Evolutionary conservation across 92 coral and sea anemone genomes (phyloP).

Genomic region (Meandrina meandrites): DNA sequence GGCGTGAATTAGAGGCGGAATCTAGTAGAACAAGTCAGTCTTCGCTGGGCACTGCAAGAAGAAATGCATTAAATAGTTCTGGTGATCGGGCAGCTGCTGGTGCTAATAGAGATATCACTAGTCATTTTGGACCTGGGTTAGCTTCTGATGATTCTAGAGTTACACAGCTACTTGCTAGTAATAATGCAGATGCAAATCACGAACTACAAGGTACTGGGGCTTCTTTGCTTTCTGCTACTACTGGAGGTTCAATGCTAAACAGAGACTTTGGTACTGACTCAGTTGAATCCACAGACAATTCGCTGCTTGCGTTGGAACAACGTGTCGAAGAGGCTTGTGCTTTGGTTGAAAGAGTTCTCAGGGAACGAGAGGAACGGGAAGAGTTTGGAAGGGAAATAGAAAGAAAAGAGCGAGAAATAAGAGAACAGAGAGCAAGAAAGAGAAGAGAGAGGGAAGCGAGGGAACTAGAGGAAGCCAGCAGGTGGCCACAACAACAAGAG

Average conservation of each 20-base stretch:
- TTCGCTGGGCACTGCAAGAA: background rate
- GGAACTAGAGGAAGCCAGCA: slow-evolving; percentile 1
- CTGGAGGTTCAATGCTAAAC: background rate
- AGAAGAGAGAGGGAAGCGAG: slow-evolving; percentile 17
- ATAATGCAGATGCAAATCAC: background rate
- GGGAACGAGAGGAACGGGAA: slow-evolving; percentile 32
- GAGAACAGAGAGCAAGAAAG: slow-evolving; percentile 6
- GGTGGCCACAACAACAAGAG: slow-evolving; percentile 20
- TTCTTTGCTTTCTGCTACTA: background rate
- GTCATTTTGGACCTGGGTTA: background rate
- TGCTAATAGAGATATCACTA: background rate
- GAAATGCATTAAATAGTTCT: background rate
- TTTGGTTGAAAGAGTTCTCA: slow-evolving; percentile 21
- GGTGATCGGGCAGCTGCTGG: background rate
- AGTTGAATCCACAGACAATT: slow-evolving; percentile 2
- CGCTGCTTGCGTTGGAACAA: slow-evolving; percentile 12
- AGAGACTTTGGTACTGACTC: slow-evolving; percentile 13
- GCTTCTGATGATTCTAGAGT: background rate
- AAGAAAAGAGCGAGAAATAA: background rate
- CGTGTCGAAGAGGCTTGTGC: slow-evolving; percentile 54
- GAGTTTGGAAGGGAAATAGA: slow-evolving; percentile 24
- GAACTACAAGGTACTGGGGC: no score
- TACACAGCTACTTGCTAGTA: background rate
- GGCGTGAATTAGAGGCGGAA: background rate
- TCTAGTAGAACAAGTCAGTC: background rate